phyloP scores from a whole-genome alignment of 2,797 vertebrate genomes.

The Choloepus didactylus region DNA sequence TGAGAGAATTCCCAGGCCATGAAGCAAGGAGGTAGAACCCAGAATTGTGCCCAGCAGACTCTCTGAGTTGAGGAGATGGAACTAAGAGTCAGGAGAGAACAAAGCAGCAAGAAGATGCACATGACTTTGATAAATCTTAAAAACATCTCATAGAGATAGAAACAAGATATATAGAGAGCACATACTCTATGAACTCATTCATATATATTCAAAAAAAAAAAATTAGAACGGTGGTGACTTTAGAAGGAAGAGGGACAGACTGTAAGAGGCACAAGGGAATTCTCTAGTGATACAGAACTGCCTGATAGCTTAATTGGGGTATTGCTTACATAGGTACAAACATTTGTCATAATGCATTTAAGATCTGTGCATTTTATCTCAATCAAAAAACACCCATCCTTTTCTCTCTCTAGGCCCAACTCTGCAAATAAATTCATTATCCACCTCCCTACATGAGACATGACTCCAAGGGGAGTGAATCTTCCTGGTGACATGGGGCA shows the following conservation, averaged over 20 bases:
- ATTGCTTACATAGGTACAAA: not conserved
- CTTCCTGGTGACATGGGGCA: too few species aligned
- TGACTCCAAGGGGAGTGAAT: too few species aligned
- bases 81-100: not conserved
- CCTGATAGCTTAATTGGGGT: not conserved
- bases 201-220: not conserved
- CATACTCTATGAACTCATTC: not conserved
- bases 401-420: too few species aligned
- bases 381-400: not conserved
- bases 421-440: too few species aligned
- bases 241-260: not conserved
- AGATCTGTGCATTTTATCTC: not conserved
- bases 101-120: not conserved
- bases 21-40: not conserved
- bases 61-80: not conserved
- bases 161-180: not conserved
- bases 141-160: not conserved
- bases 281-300: not conserved
- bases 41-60: not conserved
- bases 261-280: rapidly evolving
- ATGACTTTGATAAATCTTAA: not conserved
- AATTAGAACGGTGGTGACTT: not conserved
- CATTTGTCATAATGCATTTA: not conserved
- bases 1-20: not conserved
- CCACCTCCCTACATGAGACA: too few species aligned